A percentile compares a stretch with the other conserved stretches of the same genome.
Conservation (phyloP, 2,797 vertebrate genomes). For the Neostethus bicornis region DNA sequence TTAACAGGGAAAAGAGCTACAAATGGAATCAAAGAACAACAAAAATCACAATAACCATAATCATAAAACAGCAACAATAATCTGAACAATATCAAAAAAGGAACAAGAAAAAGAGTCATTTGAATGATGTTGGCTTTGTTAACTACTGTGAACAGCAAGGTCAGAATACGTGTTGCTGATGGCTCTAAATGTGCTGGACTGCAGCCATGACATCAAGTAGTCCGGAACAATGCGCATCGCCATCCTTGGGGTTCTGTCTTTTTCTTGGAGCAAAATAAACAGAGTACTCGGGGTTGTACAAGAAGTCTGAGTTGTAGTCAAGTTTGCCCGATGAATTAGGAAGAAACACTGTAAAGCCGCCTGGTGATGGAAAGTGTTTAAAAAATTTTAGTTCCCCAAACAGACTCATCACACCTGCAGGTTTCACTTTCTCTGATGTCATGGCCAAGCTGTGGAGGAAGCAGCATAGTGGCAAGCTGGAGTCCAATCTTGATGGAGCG, state of each 20-base stretch:
- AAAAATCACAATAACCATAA: slow-evolving; percentile 78
- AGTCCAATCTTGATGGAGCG: slow-evolving; percentile 61
- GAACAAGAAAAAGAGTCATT: slow-evolving; percentile 71
- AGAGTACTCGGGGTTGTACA: slow-evolving; percentile 26
- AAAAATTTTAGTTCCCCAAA: slow-evolving; percentile 44
- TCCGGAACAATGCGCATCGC: slow-evolving; percentile 32
- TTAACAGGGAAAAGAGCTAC: slow-evolving; percentile 75
- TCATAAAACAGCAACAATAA: slow-evolving; percentile 78
- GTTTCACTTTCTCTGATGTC: slow-evolving; percentile 51
- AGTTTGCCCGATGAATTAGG: slow-evolving; percentile 17
- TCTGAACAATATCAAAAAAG: slow-evolving; percentile 80
- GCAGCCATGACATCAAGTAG: slow-evolving; percentile 56
- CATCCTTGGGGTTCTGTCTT: slow-evolving; percentile 40
- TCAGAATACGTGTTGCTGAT: slow-evolving; percentile 71
- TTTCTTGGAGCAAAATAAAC: slow-evolving; percentile 42
- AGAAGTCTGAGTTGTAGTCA: slow-evolving; percentile 30
- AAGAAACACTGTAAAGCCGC: slow-evolving; percentile 36
- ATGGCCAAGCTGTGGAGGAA: slow-evolving; percentile 36
- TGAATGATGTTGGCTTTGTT: slow-evolving; percentile 77
- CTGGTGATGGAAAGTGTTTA: slow-evolving; percentile 41
- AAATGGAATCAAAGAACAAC: slow-evolving; percentile 77
- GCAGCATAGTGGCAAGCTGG: slow-evolving; percentile 39
- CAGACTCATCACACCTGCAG: slow-evolving; percentile 28
- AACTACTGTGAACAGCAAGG: slow-evolving; percentile 80
- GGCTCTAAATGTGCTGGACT: slow-evolving; percentile 67